These are phyloP conservation scores for Larimichthys crocea DNA, from an alignment of 2,113 vertebrate genomes.

Conservation along the genomic window DNA sequence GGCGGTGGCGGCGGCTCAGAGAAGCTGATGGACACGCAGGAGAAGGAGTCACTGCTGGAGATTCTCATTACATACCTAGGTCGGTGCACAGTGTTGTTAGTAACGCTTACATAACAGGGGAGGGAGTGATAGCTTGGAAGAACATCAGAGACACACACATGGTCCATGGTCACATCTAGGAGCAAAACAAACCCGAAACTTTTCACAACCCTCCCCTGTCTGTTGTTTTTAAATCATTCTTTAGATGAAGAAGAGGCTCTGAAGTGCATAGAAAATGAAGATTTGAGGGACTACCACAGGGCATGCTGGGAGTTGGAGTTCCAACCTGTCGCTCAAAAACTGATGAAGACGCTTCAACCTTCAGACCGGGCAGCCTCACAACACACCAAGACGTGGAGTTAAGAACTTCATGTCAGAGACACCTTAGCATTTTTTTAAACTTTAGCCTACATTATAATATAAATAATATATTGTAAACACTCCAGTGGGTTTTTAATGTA, in stretches of 20 bases:
- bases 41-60: slow-evolving; percentile 75
- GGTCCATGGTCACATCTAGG: background rate
- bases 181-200: slow-evolving; percentile 1
- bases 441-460: background rate
- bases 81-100: slow-evolving; percentile 71
- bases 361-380: slow-evolving; percentile 43
- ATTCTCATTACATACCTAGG: slow-evolving; percentile 87
- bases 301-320: slow-evolving; percentile 94
- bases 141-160: slow-evolving; percentile 14
- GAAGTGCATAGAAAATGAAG: slow-evolving; percentile 80
- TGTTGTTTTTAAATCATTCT: background rate
- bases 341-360: slow-evolving; percentile 84
- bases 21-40: slow-evolving; percentile 77
- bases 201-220: background rate
- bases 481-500: background rate
- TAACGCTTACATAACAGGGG: slow-evolving; percentile 35
- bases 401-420: background rate
- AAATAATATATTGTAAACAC: background rate
- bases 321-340: slow-evolving; percentile 89
- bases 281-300: slow-evolving; percentile 83
- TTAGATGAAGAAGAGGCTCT: slow-evolving; percentile 87
- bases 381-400: background rate
- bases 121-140: slow-evolving; percentile 24
- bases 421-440: background rate
- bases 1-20: slow-evolving; percentile 25